Evolutionary conservation across 2,797 vertebrate species (phyloP), one percentile per base, ranked within the genome.

Genomic region (Arctocebus calabarensis): DNA sequence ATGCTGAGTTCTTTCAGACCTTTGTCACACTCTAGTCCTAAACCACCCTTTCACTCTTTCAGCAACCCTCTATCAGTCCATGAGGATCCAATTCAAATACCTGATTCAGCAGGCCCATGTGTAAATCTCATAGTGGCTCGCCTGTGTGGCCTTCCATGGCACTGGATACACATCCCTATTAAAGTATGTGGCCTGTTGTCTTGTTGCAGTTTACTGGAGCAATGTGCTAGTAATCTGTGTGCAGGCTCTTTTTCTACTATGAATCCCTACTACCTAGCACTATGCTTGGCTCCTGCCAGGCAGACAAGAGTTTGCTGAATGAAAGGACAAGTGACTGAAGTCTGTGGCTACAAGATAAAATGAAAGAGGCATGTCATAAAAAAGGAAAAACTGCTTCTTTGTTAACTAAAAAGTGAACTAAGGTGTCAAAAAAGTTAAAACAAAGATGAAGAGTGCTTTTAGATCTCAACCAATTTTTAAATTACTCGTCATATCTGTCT

Each of bases 391-490:
- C 16, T 5, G 34, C 52, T 74, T 83, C 62, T 79, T 84, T 34
- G 71, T 86, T 61, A 90, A 88, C 77, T 83, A 45, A 52, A 90
- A 94, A 84, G 85, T 70, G 71, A 94, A 75, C 45, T 77, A 27
- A 90, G 62, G 25, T 55, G 64, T 88, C 90, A 87, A 90, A 48
- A 94, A 94, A 95, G 88, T 86, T 94, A 73, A 92, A 91, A 84
- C 88, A 88, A 92, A 71, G 29, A 92, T 45, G 74, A 92, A 86
- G 96, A 52, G n/a, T 55, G 43, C 52, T 81, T 92, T 94, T 57
- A 91, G 66, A 90, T 57, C 57, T 59, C 34, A 22, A 66, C 43
- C 25, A 34, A 77, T 74, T 94, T 96, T 71, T 61, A 66, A 91
- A 88, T 92, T 84, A 86, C 77, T 87, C 45, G 29, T 85, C 94